A percentile compares a stretch with the other conserved stretches of the same genome.
Evolutionary conservation across 2,797 vertebrate species (phyloP).

Genomic region (Synaphobranchus kaupii): DNA sequence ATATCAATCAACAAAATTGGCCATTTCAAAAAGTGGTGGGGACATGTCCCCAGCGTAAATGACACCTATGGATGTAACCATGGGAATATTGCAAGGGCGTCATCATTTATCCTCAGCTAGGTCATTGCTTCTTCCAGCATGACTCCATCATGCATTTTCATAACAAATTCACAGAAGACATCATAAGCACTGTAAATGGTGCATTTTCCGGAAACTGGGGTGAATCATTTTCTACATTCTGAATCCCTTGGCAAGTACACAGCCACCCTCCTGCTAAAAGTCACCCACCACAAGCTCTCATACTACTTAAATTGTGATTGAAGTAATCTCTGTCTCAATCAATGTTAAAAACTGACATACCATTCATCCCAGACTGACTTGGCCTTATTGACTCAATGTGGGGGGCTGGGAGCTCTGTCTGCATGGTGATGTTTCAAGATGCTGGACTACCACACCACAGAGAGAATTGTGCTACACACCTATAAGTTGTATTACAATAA

Average conservation of each 20-base stretch:
- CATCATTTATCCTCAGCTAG: slow-evolving; percentile 2
- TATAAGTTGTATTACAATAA: not conserved
- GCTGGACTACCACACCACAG: not conserved
- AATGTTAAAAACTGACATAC: not conserved
- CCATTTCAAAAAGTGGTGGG: too few relatives aligned
- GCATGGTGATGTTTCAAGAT: not conserved
- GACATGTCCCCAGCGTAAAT: too few relatives aligned
- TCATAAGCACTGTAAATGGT: not conserved
- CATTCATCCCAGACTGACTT: not conserved
- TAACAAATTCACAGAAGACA: not conserved
- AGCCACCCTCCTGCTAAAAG: not conserved
- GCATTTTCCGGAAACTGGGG: not conserved
- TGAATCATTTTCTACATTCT: not conserved
- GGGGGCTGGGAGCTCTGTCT: not conserved
- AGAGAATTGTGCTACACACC: not conserved
- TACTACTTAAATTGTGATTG: not conserved
- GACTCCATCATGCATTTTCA: not conserved
- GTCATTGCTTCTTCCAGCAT: not conserved
- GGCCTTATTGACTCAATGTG: not conserved
- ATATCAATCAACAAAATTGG: too few relatives aligned
- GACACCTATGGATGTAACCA: not conserved
- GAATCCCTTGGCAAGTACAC: not conserved
- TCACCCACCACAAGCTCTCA: not conserved
- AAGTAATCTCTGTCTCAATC: not conserved
- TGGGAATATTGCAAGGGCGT: not conserved